Percentiles rank a stretch among this genome's conserved stretches.
These are phyloP conservation scores for Kobus ellipsiprymnus DNA, from an alignment of 2,113 vertebrate species.

Conservation along the genomic window DNA sequence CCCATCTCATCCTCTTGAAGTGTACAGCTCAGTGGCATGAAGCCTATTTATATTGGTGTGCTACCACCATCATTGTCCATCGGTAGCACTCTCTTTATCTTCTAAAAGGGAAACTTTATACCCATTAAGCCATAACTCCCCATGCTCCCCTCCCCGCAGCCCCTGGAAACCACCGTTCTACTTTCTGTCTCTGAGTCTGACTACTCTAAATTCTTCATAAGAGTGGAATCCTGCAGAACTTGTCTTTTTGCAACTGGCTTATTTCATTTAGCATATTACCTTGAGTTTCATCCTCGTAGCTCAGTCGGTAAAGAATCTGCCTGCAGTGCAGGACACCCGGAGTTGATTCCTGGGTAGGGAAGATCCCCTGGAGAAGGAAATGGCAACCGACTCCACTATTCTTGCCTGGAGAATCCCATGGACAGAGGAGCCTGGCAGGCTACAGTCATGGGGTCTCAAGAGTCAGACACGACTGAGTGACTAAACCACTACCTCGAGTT, in stretches of 20 bases:
- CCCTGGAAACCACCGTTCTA: background rate
- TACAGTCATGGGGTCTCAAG: background rate
- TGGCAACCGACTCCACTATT: background rate
- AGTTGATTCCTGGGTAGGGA: background rate
- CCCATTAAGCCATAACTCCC: background rate
- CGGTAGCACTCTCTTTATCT: background rate
- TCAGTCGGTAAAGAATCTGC: background rate
- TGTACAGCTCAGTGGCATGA: background rate
- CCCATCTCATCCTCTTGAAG: background rate
- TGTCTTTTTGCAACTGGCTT: background rate
- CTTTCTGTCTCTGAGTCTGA: background rate
- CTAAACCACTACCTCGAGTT: background rate
- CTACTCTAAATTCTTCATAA: background rate
- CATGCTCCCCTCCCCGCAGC: accelerated
- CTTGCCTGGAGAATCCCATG: background rate
- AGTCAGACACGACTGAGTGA: background rate
- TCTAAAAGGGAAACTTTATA: background rate
- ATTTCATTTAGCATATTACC: background rate
- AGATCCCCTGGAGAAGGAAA: background rate
- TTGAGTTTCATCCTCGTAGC: background rate
- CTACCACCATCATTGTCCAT: background rate
- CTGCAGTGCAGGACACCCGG: background rate
- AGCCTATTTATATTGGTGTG: background rate
- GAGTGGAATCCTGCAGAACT: background rate
- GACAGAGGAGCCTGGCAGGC: background rate